Base-by-base conservation (phyloP, 2,797 vertebrate genomes). In the Fratercula arctica region DNA sequence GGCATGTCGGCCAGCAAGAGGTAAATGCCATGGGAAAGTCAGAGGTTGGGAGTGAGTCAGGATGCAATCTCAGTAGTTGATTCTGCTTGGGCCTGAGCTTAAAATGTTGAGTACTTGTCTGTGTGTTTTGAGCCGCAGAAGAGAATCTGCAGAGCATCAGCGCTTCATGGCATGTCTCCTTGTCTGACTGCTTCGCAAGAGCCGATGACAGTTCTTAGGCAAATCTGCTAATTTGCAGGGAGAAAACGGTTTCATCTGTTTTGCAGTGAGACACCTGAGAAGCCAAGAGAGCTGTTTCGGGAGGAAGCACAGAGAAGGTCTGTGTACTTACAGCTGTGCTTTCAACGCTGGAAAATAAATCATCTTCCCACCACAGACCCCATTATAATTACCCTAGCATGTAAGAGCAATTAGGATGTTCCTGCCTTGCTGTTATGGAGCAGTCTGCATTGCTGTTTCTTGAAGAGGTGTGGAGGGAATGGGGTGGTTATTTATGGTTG, bases 301-400 rank as follows among this genome's bases (percentile, higher is more conserved):
- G 78, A 72, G 83, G 74, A 94, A 90, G 90, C 80, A 96, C 83
- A 95, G 93, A 89, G 77, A 90, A 93, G 72, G 60, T 89, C 91
- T 95, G 80, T 88, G 83, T 94, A 50, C 83, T 88, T 93, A 95
- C 91, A 95, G 80, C 93, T 93, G 90, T 76, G 90, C 90, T 96
- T 95, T 95, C 95, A 95, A 82, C 60, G 59, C 80, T 64, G 80
- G 67, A 85, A 95, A 95, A 92, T 85, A 96, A 92, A 96, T 95
- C 59, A 89, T 75, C 66, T 63, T 92, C 76, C 88, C 67, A 82
- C 80, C 80, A 87, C 88, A 77, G 91, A 76, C 54, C 67, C 90
- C 59, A 33, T 86, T 75, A 86, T 50, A 95, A 91, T 69, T 82
- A 86, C 69, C 25, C 51, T 85, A 77, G 83, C 45, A 66, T 77